Base-by-base conservation (phyloP, 2,888 invertebrate genomes). In the Ectemnius lituratus region DNA sequence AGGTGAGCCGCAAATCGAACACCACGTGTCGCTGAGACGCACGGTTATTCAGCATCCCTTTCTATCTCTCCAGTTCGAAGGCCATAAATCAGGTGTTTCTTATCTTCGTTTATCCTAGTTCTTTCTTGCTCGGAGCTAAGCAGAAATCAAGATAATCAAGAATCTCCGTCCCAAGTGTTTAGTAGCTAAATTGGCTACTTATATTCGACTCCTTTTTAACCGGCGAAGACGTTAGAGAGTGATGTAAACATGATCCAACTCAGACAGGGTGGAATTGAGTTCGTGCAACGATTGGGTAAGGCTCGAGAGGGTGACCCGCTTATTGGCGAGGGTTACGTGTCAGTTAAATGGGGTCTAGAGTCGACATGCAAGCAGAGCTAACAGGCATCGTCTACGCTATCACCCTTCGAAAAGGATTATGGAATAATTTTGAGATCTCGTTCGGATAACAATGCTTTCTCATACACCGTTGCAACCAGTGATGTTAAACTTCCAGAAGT, bases 361-460 rank as follows among this genome's bases (percentile, higher is more conserved):
- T 62, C 56, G 67, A 75, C 79, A 78, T 82, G 84, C 84, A 81
- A 84, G 77, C 84, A 73, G 75, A 79, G 70, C 79, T 81, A 83
- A 83, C 84, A 79, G 73, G 80, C 77, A 79, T 81, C 77, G 78
- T 80, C 83, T 73, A 84, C 83, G 80, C 84, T 86, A 84, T 85
- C 84, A 80, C 84, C 81, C 77, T 75, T 74, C 70, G 68, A 80
- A 84, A 84, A 85, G 84, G 87, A 86, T 87, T 85, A 85, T 85
- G 81, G 83, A 85, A 83, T 85, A 83, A 84, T 84, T 79, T 75
- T 78, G 70, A 83, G 84, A 87, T 87, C 82, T 81, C 81, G 78
- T 84, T 85, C 85, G 64, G 80, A 76, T 80, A 84, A 84, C 37
- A 23, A 23, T 23, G 23, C 23, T 3, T 23, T 23, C 1, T 23